A percentile compares a stretch with the other conserved stretches of the same genome.
These are phyloP conservation scores for Mormyrops attenuatus DNA, from an alignment of 2,797 vertebrate genomes.

Conservation along the genomic window DNA sequence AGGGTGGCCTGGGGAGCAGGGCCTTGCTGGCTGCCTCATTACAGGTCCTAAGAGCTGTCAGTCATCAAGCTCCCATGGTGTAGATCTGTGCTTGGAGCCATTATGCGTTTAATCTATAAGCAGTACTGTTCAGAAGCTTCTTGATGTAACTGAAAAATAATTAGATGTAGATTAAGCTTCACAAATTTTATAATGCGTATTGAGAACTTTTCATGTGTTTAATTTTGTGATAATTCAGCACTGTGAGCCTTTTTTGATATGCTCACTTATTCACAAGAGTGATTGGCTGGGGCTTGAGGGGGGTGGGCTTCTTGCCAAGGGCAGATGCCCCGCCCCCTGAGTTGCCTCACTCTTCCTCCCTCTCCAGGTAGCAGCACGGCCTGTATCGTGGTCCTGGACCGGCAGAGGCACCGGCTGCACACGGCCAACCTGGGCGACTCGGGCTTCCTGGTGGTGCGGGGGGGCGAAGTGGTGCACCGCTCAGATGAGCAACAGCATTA, in stretches of 20 bases:
- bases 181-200: neutral
- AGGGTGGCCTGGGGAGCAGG: neutral
- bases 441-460: conserved; percentile 73
- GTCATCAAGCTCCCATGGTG: neutral
- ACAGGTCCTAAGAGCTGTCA: neutral
- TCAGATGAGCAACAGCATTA: conserved; percentile 78
- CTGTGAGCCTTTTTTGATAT: neutral
- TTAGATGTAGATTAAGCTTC: neutral
- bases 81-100: neutral
- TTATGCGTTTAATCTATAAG: neutral
- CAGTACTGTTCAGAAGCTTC: neutral
- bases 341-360: neutral
- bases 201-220: neutral
- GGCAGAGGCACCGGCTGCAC: conserved; percentile 83
- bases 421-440: conserved; percentile 95
- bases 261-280: neutral
- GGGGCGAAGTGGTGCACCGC: conserved; percentile 75
- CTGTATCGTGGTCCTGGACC: conserved; percentile 90
- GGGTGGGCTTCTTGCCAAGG: neutral
- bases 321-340: neutral
- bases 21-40: neutral
- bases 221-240: neutral
- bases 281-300: neutral
- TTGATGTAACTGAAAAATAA: neutral
- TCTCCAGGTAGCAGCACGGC: conserved; percentile 89